A percentile compares a stretch with the other conserved stretches of the same genome.
These are phyloP conservation scores for Eupristina koningsbergeri DNA, from an alignment of 1,140 invertebrate species.

Conservation along the genomic window DNA sequence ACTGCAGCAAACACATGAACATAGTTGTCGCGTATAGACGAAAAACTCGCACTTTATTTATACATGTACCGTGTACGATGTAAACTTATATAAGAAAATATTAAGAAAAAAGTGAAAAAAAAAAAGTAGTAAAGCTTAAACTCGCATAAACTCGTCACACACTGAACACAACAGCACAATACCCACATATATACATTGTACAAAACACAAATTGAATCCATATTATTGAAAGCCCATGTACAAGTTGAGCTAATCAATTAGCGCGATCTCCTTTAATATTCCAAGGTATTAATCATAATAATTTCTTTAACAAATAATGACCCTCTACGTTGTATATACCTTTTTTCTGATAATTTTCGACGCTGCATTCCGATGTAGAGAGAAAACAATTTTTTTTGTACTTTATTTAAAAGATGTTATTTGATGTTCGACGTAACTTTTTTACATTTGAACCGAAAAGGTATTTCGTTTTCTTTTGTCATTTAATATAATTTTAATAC, in stretches of 20 bases:
- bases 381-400: neutral
- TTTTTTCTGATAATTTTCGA: neutral
- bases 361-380: neutral
- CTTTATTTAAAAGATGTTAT: no score
- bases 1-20: conserved; percentile 32
- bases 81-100: conserved; percentile 39
- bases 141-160: conserved; percentile 46
- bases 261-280: neutral
- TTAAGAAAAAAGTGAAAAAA: conserved; percentile 36
- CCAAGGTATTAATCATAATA: neutral
- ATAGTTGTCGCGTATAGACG: conserved; percentile 38
- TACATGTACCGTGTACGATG: conserved; percentile 48
- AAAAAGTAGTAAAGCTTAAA: conserved; percentile 32
- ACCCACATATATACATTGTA: conserved; percentile 37
- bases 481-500: neutral
- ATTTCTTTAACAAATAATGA: neutral
- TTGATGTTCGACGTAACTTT: no score
- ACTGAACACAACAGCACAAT: conserved; percentile 44
- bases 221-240: neutral
- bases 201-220: conserved; percentile 11
- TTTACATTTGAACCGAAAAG: no score
- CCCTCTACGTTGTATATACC: conserved; percentile 26
- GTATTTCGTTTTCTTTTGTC: no score
- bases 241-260: conserved; percentile 4
- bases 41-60: conserved; percentile 48